phyloP scores from a whole-genome alignment of 1,140 invertebrate species.

The Fopius arisanus region DNA sequence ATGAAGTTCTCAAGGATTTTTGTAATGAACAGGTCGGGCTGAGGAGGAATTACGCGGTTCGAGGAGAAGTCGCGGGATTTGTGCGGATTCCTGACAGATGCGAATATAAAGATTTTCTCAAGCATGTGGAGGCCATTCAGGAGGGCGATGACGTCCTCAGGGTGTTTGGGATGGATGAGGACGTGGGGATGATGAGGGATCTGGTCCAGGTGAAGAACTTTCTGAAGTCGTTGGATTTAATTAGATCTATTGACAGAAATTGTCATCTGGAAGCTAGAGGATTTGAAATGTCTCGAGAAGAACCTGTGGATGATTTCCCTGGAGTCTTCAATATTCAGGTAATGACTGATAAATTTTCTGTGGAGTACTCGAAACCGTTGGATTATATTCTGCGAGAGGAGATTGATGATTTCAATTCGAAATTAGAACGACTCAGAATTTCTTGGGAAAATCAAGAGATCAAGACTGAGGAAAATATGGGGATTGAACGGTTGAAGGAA shows the following conservation, averaged over 20 bases:
- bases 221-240: constrained; percentile 64
- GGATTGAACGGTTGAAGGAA: constrained; percentile 67
- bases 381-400: constrained; percentile 73
- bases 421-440: constrained; percentile 61
- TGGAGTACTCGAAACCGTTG: constrained; percentile 68
- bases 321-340: constrained; percentile 62
- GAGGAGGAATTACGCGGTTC: constrained; percentile 41
- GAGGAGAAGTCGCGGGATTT: constrained; percentile 57
- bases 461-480: constrained; percentile 44
- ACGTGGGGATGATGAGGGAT: constrained; percentile 72
- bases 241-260: constrained; percentile 19
- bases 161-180: constrained; percentile 72
- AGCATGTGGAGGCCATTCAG: constrained; percentile 67
- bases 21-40: constrained; percentile 61
- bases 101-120: constrained; percentile 74
- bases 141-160: constrained; percentile 62
- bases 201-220: constrained; percentile 61
- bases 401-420: constrained; percentile 68
- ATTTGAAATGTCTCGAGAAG: constrained; percentile 35
- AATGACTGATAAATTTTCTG: constrained; percentile 64
- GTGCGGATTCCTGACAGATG: constrained; percentile 67
- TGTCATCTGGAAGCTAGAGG: neutral
- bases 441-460: constrained; percentile 66
- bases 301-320: constrained; percentile 66
- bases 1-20: constrained; percentile 67